phyloP scores from a whole-genome alignment of 2,888 invertebrate genomes.

The Nebria brevicollis region DNA sequence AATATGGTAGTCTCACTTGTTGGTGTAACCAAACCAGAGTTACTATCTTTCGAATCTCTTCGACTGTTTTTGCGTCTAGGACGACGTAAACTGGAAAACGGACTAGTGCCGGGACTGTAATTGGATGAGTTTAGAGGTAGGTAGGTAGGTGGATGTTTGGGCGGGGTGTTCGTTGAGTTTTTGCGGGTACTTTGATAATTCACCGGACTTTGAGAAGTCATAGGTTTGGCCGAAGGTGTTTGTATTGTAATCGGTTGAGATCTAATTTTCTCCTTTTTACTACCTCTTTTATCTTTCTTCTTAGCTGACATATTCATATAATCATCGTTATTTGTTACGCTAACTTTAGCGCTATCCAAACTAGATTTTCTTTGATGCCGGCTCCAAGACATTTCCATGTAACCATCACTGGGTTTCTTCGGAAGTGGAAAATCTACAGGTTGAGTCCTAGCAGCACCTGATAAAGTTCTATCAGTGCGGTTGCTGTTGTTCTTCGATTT shows the following conservation, averaged over 20 bases:
- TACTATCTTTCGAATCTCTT: slow-evolving; percentile 63
- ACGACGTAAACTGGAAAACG: slow-evolving; percentile 63
- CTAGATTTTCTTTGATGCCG: slow-evolving; percentile 57
- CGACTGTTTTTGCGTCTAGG: slow-evolving; percentile 59
- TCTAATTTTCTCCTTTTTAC: slow-evolving; percentile 64
- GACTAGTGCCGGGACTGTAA: slow-evolving; percentile 62
- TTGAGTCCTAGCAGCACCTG: slow-evolving; percentile 57
- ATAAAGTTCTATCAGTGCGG: slow-evolving; percentile 51
- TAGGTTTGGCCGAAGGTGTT: slow-evolving; percentile 51
- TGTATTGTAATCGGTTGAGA: slow-evolving; percentile 75
- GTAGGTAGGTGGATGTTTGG: slow-evolving; percentile 62
- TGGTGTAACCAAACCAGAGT: slow-evolving; percentile 66
- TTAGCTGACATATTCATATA: slow-evolving; percentile 67
- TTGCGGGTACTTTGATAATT: slow-evolving; percentile 54
- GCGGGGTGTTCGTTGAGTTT: slow-evolving; percentile 61
- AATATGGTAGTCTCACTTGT: slow-evolving; percentile 73
- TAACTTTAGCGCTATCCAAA: slow-evolving; percentile 55
- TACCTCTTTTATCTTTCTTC: slow-evolving; percentile 54
- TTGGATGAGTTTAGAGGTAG: slow-evolving; percentile 63
- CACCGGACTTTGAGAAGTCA: slow-evolving; percentile 51
- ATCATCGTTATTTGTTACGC: slow-evolving; percentile 59
- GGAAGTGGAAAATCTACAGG: slow-evolving; percentile 61
- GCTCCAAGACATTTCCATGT: slow-evolving; percentile 73
- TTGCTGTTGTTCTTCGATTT: slow-evolving; percentile 57
- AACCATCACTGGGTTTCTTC: slow-evolving; percentile 67